phyloP scores from a whole-genome alignment of 1,140 invertebrate genomes.

The Drosophila paulistorum region DNA sequence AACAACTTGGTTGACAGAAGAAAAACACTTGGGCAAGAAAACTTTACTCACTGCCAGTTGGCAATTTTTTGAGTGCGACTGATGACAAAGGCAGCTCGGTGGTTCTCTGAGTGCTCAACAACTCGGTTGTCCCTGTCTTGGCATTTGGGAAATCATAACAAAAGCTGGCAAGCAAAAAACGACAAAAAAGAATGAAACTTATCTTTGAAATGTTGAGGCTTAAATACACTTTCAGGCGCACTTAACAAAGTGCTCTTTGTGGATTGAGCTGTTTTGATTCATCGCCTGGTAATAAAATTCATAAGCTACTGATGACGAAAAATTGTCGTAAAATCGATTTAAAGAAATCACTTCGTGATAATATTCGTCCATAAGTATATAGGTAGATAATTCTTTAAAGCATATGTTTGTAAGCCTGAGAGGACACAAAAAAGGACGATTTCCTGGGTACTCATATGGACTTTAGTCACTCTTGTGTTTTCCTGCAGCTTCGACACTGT shows the following conservation, averaged over 20 bases:
- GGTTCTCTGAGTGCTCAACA: slow-evolving; percentile 3
- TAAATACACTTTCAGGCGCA: slow-evolving; percentile 49
- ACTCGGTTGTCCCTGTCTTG: slow-evolving; percentile 15
- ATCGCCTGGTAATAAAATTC: slow-evolving; percentile 18
- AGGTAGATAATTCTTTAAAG: slow-evolving; percentile 45
- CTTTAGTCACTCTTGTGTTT: slow-evolving; percentile 13
- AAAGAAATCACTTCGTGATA: neutral
- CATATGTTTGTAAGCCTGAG: neutral
- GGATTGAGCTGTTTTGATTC: slow-evolving; percentile 48
- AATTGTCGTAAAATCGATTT: neutral
- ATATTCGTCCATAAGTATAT: too few species aligned
- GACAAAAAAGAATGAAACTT: slow-evolving; percentile 24
- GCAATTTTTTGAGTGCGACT: slow-evolving; percentile 31
- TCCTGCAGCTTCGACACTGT: slow-evolving; percentile 57
- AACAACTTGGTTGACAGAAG: slow-evolving; percentile 1
- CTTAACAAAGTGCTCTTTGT: slow-evolving; percentile 44
- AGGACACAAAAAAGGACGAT: slow-evolving; percentile 22
- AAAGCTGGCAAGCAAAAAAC: slow-evolving; percentile 33
- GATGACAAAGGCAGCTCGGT: slow-evolving; percentile 72
- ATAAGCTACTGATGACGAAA: neutral
- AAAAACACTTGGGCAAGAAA: slow-evolving; percentile 67
- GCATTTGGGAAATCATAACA: slow-evolving; percentile 67
- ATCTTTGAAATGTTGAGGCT: slow-evolving; percentile 54
- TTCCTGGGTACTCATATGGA: slow-evolving; percentile 38
- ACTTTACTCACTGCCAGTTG: slow-evolving; percentile 61